Evolutionary conservation across 1,140 invertebrate species (phyloP), one percentile per base, ranked within the genome.

Genomic region (Drosophila eugracilis): DNA sequence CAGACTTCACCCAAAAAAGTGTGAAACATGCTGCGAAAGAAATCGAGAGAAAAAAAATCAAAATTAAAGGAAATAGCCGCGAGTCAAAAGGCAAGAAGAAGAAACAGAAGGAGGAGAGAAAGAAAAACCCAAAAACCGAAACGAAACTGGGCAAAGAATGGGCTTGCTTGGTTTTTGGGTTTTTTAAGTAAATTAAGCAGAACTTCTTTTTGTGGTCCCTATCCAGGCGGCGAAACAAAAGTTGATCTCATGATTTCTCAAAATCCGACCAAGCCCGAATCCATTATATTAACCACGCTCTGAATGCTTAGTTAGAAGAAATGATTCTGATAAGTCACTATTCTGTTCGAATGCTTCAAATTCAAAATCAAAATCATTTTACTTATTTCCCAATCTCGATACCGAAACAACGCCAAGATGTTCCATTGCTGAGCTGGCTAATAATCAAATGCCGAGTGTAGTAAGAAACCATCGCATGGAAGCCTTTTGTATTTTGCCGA

Each of bases 141-240:
- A 60, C 59, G 70, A 70, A 75, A 76, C 28, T 34, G n/a, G n/a
- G n/a, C n/a, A n/a, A n/a, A n/a, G n/a, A n/a, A n/a, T n/a, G n/a
- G n/a, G n/a, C n/a, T n/a, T n/a, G n/a, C n/a, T n/a, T 36, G 62
- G 62, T 72, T 44, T 60, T 71, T 66, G 39, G 21, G 15, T 60
- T 22, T 69, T 60, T 80, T 49, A 81, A 81, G 60, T 75, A 74
- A 86, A 85, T 86, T 70, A 85, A 85, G 72, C 80, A 80, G 67
- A 80, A 74, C 71, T 76, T 63, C 75, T 69, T 49, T 47, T n/a
- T 55, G 15, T 22, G 55, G 15, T 3, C 26, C 32, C 4, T 4
- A 26, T 53, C 4, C 19, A 34, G 19, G 26, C 65, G 66, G 53
- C 62, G 47, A 77, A 53, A 77, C 66, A 72, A 59, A 78, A 59